Percentiles rank a stretch among this genome's conserved stretches.
These are phyloP conservation scores for Geophilus truncorum DNA, from an alignment of 2,888 invertebrate species.

Conservation along the genomic window DNA sequence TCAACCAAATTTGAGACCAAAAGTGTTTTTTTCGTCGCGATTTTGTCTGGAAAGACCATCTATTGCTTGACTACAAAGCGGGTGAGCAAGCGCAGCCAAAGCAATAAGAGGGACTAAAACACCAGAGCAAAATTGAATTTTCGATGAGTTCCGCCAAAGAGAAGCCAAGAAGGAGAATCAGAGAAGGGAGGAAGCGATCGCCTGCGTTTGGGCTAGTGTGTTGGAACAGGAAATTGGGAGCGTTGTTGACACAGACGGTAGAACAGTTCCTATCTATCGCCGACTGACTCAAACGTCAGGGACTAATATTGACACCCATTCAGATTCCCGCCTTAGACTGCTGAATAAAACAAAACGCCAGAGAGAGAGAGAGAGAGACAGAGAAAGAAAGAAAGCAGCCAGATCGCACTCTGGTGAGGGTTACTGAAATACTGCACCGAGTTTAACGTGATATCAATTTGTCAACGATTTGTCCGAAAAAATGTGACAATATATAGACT, in stretches of 20 bases:
- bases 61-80: neutral
- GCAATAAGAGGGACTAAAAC: conserved; percentile 15
- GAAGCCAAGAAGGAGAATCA: conserved; percentile 2
- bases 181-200: conserved; percentile 23
- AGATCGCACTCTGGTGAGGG: neutral
- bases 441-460: neutral
- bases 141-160: conserved; percentile 28
- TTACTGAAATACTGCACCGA: neutral
- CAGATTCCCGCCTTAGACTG: neutral
- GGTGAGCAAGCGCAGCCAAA: neutral
- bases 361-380: too few species aligned
- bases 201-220: conserved; percentile 3
- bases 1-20: too few species aligned
- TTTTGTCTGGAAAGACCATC: neutral
- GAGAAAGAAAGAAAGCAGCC: neutral
- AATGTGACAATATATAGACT: too few species aligned
- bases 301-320: conserved; percentile 5
- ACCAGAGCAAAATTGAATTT: conserved; percentile 31
- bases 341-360: neutral
- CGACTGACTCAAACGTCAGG: neutral
- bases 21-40: neutral
- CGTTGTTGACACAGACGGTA: conserved; percentile 30
- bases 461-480: too few species aligned
- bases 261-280: conserved; percentile 6
- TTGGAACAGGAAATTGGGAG: conserved; percentile 33